phyloP scores from a whole-genome alignment of 2,888 invertebrate genomes.

The Tromatobia lineatoria region DNA sequence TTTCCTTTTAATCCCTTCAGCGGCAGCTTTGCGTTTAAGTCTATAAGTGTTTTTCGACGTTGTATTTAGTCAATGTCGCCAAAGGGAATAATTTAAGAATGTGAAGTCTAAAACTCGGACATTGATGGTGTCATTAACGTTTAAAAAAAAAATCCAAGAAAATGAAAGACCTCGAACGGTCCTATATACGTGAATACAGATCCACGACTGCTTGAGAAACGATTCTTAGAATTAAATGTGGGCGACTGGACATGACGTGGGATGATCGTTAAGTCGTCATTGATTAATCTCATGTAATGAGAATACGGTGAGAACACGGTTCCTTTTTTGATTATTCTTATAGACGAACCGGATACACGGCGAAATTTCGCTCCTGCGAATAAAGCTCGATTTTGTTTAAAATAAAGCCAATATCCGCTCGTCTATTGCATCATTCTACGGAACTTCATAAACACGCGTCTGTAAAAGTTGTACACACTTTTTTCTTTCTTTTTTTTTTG shows the following conservation, averaged over 20 bases:
- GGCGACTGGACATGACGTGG: constrained; percentile 41
- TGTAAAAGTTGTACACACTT: not conserved
- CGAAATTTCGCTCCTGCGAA: constrained; percentile 1
- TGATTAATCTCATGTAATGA: constrained; percentile 24
- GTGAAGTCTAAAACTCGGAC: constrained; percentile 5
- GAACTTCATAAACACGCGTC: not conserved
- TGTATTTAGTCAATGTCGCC: too few species aligned
- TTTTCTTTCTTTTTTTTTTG: not conserved
- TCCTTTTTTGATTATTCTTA: constrained; percentile 37
- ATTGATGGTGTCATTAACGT: constrained; percentile 10
- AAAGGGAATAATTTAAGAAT: not conserved
- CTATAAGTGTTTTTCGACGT: too few species aligned
- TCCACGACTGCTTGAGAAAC: constrained; percentile 14
- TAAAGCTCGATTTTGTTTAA: constrained; percentile 11
- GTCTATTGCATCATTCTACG: not conserved
- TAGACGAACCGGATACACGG: not conserved
- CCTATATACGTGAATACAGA: constrained; percentile 5
- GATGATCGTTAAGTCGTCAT: constrained; percentile 42
- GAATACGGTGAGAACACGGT: constrained; percentile 28
- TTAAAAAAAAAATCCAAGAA: constrained; percentile 17
- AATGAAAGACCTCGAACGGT: not conserved
- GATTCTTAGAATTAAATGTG: constrained; percentile 31
- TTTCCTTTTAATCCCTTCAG: not conserved
- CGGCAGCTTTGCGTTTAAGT: too few species aligned
- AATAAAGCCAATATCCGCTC: constrained; percentile 2